Conservation (phyloP, 1,140 invertebrate species). For the Drosophila tristis region DNA sequence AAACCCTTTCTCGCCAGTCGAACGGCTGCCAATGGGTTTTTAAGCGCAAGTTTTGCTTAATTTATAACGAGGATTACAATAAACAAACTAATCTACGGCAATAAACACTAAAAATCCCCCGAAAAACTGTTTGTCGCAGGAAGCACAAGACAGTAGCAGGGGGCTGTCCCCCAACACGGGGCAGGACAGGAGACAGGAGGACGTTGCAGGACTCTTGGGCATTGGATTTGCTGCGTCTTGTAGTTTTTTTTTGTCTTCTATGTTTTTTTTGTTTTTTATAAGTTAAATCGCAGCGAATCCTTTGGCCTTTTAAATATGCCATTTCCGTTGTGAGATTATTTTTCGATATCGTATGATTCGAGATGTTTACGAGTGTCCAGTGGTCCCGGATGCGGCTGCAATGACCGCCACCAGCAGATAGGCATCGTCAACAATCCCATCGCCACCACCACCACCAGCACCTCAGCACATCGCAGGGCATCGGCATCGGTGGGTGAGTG, state of each 20-base stretch:
- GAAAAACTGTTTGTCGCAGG: conserved; percentile 44
- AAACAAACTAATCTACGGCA: conserved; percentile 81
- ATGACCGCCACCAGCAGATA: conserved; percentile 56
- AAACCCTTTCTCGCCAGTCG: conserved; percentile 49
- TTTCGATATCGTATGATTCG: conserved; percentile 80
- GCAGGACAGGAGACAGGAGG: conserved; percentile 2
- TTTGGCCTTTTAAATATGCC: conserved; percentile 80
- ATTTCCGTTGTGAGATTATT: conserved; percentile 79
- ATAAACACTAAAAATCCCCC: conserved; percentile 83
- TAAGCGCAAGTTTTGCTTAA: conserved; percentile 77
- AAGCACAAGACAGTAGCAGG: neutral
- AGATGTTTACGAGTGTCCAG: conserved; percentile 75
- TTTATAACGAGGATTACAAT: conserved; percentile 82
- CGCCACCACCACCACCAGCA: neutral
- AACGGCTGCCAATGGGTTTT: conserved; percentile 55
- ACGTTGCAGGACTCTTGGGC: conserved; percentile 21
- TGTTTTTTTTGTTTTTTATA: conserved; percentile 44
- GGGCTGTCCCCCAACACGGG: neutral
- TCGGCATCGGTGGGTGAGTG: conserved; percentile 5
- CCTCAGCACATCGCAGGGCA: neutral
- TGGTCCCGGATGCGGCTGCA: conserved; percentile 24
- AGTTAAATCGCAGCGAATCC: conserved; percentile 78
- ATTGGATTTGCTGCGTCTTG: conserved; percentile 28
- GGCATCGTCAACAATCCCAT: conserved; percentile 48
- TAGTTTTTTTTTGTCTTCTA: too few relatives aligned